These are phyloP conservation scores for Petrocephalus zakoni DNA, from an alignment of 2,113 vertebrate species.

Conservation along the genomic window DNA sequence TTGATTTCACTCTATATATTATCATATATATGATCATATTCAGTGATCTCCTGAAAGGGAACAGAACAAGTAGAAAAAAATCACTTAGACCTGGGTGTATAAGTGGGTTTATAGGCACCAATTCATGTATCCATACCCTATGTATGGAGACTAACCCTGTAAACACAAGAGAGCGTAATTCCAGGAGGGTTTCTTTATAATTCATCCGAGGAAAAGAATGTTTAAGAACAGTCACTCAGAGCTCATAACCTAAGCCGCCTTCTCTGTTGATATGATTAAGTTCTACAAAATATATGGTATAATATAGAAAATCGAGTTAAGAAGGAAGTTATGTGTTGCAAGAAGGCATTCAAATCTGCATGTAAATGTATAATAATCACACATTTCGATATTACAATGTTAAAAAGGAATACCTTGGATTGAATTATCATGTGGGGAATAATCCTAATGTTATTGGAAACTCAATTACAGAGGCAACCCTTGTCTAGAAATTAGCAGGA, in stretches of 20 bases:
- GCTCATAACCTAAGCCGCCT: slow-evolving; percentile 59
- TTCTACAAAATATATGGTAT: slow-evolving; percentile 89
- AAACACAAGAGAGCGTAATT: neutral
- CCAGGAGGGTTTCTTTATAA: slow-evolving; percentile 6
- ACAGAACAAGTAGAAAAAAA: slow-evolving; percentile 63
- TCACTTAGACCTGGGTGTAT: slow-evolving; percentile 21
- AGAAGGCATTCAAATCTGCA: slow-evolving; percentile 94
- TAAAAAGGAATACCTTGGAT: slow-evolving; percentile 93
- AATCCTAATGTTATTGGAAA: slow-evolving; percentile 99
- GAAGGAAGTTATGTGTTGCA: slow-evolving; percentile 88
- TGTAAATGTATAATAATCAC: slow-evolving; percentile 99
- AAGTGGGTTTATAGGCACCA: neutral
- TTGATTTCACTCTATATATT: neutral
- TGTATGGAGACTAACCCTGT: slow-evolving; percentile 25
- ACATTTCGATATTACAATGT: slow-evolving; percentile 98
- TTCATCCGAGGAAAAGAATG: slow-evolving; percentile 18
- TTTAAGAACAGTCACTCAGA: slow-evolving; percentile 19
- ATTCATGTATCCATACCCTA: neutral
- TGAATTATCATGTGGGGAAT: slow-evolving; percentile 99
- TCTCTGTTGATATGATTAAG: slow-evolving; percentile 65
- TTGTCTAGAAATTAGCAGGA: slow-evolving; percentile 98
- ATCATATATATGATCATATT: neutral
- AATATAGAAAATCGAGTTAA: slow-evolving; percentile 99
- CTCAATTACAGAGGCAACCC: slow-evolving; percentile 98
- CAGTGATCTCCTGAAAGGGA: neutral